phyloP scores from a whole-genome alignment of 2,113 vertebrate species.

The Naja naja region DNA sequence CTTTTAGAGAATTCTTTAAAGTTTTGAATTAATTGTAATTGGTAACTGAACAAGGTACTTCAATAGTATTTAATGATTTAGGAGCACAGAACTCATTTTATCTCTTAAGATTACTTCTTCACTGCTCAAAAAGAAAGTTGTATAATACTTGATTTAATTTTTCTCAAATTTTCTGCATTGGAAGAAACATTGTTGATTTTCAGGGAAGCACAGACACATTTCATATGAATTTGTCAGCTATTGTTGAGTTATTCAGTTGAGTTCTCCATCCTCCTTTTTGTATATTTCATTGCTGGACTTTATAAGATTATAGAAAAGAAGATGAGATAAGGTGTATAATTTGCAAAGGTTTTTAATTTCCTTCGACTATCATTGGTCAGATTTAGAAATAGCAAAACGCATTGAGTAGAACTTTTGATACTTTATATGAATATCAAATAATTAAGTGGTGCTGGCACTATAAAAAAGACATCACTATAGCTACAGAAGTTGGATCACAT shows the following conservation, averaged over 20 bases:
- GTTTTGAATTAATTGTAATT: neutral
- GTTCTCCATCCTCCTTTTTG: neutral
- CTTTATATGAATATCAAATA: neutral
- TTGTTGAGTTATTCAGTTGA: neutral
- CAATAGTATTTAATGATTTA: conserved; percentile 4
- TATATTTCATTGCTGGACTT: neutral
- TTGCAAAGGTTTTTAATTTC: neutral
- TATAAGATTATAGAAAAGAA: neutral
- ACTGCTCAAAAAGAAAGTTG: neutral
- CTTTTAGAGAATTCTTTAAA: neutral
- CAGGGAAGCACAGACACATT: neutral
- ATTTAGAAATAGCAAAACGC: neutral
- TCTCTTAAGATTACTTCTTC: neutral
- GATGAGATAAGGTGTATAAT: neutral
- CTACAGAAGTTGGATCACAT: neutral
- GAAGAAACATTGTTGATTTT: neutral
- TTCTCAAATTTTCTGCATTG: neutral
- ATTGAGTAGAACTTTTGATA: neutral
- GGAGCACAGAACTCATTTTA: neutral
- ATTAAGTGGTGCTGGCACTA: neutral
- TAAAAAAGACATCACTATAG: neutral
- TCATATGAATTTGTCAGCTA: neutral
- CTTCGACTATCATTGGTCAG: neutral
- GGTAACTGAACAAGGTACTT: neutral
- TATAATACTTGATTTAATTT: neutral